Conservation (phyloP, 2,888 invertebrate genomes). For the Drosophila paramelanica region DNA sequence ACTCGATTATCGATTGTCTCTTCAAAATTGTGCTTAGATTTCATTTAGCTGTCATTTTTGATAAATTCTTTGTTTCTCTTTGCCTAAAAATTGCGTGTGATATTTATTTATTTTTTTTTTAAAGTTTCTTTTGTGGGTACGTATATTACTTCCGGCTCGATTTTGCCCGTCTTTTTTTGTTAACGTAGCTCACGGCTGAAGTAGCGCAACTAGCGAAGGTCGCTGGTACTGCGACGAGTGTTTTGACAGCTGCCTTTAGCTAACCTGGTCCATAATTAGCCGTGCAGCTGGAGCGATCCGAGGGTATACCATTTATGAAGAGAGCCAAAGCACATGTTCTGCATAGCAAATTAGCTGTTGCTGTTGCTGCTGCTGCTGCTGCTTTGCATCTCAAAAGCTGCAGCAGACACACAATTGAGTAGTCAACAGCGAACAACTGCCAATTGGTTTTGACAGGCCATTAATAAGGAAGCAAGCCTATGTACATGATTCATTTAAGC, state of each 20-base stretch:
- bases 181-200: constrained; percentile 54
- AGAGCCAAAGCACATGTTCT: constrained; percentile 43
- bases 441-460: constrained; percentile 56
- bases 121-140: constrained; percentile 3
- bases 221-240: constrained; percentile 47
- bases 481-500: constrained; percentile 37
- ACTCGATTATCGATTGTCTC: constrained; percentile 56
- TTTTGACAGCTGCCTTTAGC: constrained; percentile 41
- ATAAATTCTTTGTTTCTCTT: constrained; percentile 7
- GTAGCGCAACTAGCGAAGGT: constrained; percentile 66
- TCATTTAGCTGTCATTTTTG: constrained; percentile 2
- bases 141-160: constrained; percentile 61
- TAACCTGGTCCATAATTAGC: constrained; percentile 71
- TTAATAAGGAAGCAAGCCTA: constrained; percentile 65
- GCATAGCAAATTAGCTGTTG: constrained; percentile 57
- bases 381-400: constrained; percentile 55
- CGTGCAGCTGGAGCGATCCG: constrained; percentile 10
- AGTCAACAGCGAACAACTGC: constrained; percentile 30
- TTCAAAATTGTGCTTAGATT: constrained; percentile 35
- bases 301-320: constrained; percentile 53
- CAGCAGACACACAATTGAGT: constrained; percentile 47
- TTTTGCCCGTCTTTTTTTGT: constrained; percentile 46
- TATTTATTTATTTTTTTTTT: neutral
- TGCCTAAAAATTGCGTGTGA: neutral
- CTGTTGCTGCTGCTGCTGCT: constrained; percentile 12